A percentile compares a stretch with the other conserved stretches of the same genome.
Evolutionary conservation across 2,888 invertebrate species (phyloP).

Genomic region (Saturnia pavonia): DNA sequence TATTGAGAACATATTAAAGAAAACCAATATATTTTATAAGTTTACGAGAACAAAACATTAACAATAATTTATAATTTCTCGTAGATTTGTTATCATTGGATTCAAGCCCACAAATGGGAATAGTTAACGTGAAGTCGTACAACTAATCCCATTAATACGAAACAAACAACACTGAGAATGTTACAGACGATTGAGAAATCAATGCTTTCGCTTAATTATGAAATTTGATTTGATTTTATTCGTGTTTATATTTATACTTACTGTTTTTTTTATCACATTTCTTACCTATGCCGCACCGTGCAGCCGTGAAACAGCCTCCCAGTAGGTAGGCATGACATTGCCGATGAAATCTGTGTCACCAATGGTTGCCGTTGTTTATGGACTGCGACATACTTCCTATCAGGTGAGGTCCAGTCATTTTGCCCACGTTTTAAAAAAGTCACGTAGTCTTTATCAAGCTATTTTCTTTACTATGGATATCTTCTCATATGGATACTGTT

Average conservation of each 20-base stretch:
- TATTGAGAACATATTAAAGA: neutral
- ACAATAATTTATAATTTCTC: constrained; percentile 5
- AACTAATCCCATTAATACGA: constrained; percentile 5
- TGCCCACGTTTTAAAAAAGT: too few species aligned
- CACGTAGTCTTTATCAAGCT: too few species aligned
- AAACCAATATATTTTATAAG: neutral
- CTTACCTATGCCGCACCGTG: too few species aligned
- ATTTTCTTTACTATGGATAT: too few species aligned
- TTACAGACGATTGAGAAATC: neutral
- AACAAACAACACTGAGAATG: neutral
- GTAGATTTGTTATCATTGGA: constrained; percentile 2
- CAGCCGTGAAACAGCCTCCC: too few species aligned
- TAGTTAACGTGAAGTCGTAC: constrained; percentile 1
- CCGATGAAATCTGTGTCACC: too few species aligned
- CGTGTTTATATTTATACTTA: neutral
- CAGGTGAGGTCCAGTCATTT: too few species aligned
- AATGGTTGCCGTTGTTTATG: too few species aligned
- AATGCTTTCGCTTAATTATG: neutral
- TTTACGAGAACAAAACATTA: neutral
- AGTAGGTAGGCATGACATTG: too few species aligned
- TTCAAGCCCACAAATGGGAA: constrained; percentile 9
- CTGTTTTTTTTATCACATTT: too few species aligned
- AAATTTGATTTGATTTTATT: neutral
- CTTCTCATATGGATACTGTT: too few species aligned
- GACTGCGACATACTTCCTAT: too few species aligned